Conservation (phyloP, 2,113 vertebrate species). For the Neomonachus schauinslandi region DNA sequence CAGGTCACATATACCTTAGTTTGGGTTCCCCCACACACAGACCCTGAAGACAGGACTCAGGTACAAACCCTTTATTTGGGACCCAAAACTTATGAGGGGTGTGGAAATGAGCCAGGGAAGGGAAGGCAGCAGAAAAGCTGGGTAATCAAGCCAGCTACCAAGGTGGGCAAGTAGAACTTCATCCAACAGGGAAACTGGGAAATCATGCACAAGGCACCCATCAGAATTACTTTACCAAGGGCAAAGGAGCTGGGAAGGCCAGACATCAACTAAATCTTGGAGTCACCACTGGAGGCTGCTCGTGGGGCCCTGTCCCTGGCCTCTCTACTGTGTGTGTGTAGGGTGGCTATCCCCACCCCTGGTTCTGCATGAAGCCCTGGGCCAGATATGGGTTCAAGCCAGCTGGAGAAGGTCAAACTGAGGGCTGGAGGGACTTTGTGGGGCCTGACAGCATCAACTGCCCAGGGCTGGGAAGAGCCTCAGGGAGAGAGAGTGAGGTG, state of each 20-base stretch:
- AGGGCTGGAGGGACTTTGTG: neutral
- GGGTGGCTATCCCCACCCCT: neutral
- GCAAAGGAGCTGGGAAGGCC: neutral
- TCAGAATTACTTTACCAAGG: neutral
- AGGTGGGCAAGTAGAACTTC: neutral
- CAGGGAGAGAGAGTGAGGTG: neutral
- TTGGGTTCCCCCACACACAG: neutral
- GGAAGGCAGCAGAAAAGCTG: neutral
- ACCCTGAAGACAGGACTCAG: neutral
- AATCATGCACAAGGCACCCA: neutral
- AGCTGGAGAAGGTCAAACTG: neutral
- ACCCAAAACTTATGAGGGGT: neutral
- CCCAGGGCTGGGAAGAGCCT: neutral
- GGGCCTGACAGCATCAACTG: neutral
- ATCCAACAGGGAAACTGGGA: neutral
- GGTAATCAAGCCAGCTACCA: neutral
- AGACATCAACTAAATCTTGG: neutral
- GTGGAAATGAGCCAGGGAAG: neutral
- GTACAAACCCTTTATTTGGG: neutral
- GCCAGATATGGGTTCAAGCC: neutral
- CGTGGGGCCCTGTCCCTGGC: neutral
- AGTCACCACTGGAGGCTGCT: neutral
- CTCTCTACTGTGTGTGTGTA: neutral
- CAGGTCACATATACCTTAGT: neutral
- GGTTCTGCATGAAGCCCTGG: neutral